These are phyloP conservation scores for Zaprionus africanus DNA, from an alignment of 1,140 invertebrate species.

Conservation along the genomic window DNA sequence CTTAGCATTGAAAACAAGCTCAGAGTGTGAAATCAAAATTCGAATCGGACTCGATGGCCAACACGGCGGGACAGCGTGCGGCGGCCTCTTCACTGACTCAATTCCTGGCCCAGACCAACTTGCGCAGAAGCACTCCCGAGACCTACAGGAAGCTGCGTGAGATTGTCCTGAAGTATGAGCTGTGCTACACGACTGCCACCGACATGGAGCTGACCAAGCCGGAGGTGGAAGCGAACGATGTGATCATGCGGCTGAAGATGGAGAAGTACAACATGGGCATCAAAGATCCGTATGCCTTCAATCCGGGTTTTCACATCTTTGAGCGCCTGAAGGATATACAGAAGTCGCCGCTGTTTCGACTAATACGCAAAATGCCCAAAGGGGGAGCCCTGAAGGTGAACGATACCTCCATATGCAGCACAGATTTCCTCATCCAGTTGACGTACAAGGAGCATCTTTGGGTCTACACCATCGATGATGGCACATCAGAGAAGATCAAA, in stretches of 20 bases:
- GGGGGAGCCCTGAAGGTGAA: slow-evolving; percentile 90
- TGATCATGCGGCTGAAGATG: slow-evolving; percentile 63
- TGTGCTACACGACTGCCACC: slow-evolving; percentile 21
- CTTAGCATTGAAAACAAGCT: background rate
- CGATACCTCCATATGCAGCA: slow-evolving; percentile 87
- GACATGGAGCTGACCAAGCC: slow-evolving; percentile 47
- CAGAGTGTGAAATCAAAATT: slow-evolving; percentile 6
- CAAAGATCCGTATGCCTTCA: slow-evolving; percentile 51
- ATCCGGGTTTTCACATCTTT: slow-evolving; percentile 87
- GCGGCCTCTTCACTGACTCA: slow-evolving; percentile 2
- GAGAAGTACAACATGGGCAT: slow-evolving; percentile 54
- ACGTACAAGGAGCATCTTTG: slow-evolving; percentile 59
- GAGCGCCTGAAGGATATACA: slow-evolving; percentile 86
- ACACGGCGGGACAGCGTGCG: background rate
- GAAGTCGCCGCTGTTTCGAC: slow-evolving; percentile 87
- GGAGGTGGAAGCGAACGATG: slow-evolving; percentile 47
- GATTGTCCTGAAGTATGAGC: slow-evolving; percentile 38
- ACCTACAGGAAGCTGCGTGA: slow-evolving; percentile 48
- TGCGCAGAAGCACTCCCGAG: slow-evolving; percentile 33
- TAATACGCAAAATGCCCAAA: slow-evolving; percentile 89
- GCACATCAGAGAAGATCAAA: slow-evolving; percentile 54
- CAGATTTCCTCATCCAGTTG: slow-evolving; percentile 85
- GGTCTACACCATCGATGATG: slow-evolving; percentile 48
- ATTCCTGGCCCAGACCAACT: slow-evolving; percentile 29
- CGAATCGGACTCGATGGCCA: background rate